Evolutionary conservation across 2,113 vertebrate genomes (phyloP), one percentile per base, ranked within the genome.

Genomic region (Anolis carolinensis): DNA sequence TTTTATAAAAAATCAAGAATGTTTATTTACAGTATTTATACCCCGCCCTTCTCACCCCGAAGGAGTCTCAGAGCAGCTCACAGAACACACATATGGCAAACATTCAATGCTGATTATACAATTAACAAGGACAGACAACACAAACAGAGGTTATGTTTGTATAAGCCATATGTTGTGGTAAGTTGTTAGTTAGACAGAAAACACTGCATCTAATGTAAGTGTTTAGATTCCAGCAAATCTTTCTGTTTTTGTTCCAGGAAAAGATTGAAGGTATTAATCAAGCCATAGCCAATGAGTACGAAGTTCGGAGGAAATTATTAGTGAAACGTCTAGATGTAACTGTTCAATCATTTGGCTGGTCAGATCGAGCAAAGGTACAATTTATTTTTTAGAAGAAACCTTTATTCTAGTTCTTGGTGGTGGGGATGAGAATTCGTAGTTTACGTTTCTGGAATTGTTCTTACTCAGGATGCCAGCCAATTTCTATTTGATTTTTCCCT

Each of bases 311-410:
- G 89, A 99, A 99, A 92, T 98, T 99, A 96, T 95, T 99, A 94
- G 91, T 99, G 91, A 99, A 99, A 89, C 98, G 99, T 91, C 97
- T 99, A 78, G 99, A 99, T 90, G 98, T 99, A 89, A 99, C 99
- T 0, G 97, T 99, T 79, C 99, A 99, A 94, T 99, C 99, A 20
- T 99, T 99, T 20, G 98, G 98, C 87, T 99, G 99, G 99, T 99
- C 99, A 48, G 98, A 98, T 23, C 96, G 95, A 97, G 99, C 99
- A 74, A 99, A 99, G 98, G 99, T 99, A 96, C 36, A 71, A 55
- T 79, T 68, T 88, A 4, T 88, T 86, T 92, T 79, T 89, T 78
- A 52, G 89, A 86, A 86, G 80, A 70, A 68, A 89, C 1, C 7
- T 34, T 82, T 82, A 7, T 77, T 16, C 72, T 81, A 55, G 52